A percentile compares a stretch with the other conserved stretches of the same genome.
Evolutionary conservation across 2,113 vertebrate species (phyloP).

Genomic region (Phalacrocorax aristotelis): DNA sequence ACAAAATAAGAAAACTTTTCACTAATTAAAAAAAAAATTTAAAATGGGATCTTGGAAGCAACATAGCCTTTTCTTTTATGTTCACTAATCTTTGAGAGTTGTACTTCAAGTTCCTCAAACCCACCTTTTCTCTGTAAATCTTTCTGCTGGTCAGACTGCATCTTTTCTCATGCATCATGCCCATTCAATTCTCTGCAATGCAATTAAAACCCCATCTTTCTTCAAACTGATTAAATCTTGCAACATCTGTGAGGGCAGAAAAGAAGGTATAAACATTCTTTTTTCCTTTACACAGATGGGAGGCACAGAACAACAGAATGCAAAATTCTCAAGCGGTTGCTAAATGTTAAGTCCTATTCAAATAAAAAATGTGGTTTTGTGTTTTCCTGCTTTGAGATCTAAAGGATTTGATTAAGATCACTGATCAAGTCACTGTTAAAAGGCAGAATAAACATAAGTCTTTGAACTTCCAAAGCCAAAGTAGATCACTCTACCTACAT

Average conservation of each 20-base stretch:
- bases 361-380: background rate
- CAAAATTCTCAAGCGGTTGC: background rate
- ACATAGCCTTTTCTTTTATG: background rate
- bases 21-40: background rate
- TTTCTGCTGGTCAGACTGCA: background rate
- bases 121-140: background rate
- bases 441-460: background rate
- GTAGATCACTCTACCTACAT: background rate
- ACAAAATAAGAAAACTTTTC: background rate
- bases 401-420: constrained; percentile 1
- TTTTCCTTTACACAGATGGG: constrained; percentile 30
- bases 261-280: constrained; percentile 20
- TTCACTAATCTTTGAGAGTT: background rate
- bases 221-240: constrained; percentile 38
- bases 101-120: background rate
- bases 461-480: background rate
- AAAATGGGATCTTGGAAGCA: background rate
- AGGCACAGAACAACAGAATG: background rate
- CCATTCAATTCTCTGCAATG: background rate
- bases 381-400: background rate
- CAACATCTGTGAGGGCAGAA: constrained; percentile 35
- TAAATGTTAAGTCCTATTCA: background rate
- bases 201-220: constrained; percentile 36
- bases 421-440: background rate
- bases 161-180: background rate